phyloP scores from a whole-genome alignment of 2,888 invertebrate species.

The Oligia strigilis region DNA sequence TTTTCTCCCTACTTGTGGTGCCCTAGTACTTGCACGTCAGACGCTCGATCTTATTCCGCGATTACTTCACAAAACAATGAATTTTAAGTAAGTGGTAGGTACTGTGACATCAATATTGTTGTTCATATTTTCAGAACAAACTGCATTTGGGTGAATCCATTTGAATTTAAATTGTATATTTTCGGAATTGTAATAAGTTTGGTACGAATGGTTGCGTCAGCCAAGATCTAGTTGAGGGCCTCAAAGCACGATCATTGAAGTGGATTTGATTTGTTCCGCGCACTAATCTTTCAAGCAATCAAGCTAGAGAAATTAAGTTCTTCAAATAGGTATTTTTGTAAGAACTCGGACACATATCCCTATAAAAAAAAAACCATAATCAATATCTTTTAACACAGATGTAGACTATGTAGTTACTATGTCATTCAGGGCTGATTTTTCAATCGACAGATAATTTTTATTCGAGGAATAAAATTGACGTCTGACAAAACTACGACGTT shows the following conservation, averaged over 20 bases:
- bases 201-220: background rate
- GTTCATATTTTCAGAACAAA: constrained; percentile 24
- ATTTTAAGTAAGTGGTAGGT: constrained; percentile 20
- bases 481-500: too few species aligned
- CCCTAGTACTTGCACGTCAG: constrained; percentile 30
- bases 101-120: constrained; percentile 28
- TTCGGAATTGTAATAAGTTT: constrained; percentile 14
- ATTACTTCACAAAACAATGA: constrained; percentile 33
- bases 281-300: background rate
- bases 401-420: background rate
- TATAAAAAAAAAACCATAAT: background rate
- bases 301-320: background rate
- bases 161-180: constrained; percentile 32
- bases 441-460: too few species aligned
- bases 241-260: background rate
- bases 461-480: too few species aligned
- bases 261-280: background rate
- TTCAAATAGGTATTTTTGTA: background rate
- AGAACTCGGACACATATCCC: background rate
- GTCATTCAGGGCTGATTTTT: too few species aligned
- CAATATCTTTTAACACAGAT: background rate
- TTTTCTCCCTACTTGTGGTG: background rate
- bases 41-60: constrained; percentile 32
- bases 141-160: constrained; percentile 24
- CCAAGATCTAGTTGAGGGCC: background rate